Conservation (phyloP, 2,888 invertebrate species). For the Acanthococcus lagerstroemiae region DNA sequence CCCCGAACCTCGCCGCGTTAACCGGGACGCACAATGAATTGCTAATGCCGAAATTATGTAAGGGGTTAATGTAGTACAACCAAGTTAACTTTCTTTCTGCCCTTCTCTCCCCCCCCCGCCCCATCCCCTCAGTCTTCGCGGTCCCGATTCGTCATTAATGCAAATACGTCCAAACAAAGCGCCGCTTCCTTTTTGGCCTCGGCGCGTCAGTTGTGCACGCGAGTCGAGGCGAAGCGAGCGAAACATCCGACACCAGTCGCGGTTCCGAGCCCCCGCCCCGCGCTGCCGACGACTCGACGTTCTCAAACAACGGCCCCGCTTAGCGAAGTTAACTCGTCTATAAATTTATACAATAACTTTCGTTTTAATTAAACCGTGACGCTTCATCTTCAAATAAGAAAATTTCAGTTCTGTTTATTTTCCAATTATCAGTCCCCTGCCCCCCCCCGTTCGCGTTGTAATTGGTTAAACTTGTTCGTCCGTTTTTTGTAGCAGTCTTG, state of each 20-base stretch:
- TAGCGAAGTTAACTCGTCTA: neutral
- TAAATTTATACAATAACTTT: slow-evolving; percentile 17
- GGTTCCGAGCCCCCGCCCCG: neutral
- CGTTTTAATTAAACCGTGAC: slow-evolving; percentile 16
- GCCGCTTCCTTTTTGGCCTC: neutral
- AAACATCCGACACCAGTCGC: neutral
- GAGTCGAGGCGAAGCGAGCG: neutral
- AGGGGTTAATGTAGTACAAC: slow-evolving; percentile 22
- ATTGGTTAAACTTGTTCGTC: no score
- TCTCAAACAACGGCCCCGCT: neutral
- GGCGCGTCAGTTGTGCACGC: neutral
- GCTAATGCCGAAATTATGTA: slow-evolving; percentile 25
- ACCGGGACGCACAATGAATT: slow-evolving; percentile 20
- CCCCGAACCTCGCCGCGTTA: slow-evolving; percentile 8
- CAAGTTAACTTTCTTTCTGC: slow-evolving; percentile 16
- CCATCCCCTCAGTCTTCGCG: no score
- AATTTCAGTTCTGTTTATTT: no score
- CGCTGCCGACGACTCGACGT: no score
- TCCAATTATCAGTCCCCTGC: no score
- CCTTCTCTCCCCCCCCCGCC: slow-evolving; percentile 6
- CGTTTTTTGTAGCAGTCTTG: no score
- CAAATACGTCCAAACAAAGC: slow-evolving; percentile 15
- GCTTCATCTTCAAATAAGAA: no score
- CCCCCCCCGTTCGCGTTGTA: no score
- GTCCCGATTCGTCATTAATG: slow-evolving; percentile 24